A percentile compares a stretch with the other conserved stretches of the same genome.
phyloP scores from a whole-genome alignment of 2,888 invertebrate genomes.

The Sussaba pulchella region DNA sequence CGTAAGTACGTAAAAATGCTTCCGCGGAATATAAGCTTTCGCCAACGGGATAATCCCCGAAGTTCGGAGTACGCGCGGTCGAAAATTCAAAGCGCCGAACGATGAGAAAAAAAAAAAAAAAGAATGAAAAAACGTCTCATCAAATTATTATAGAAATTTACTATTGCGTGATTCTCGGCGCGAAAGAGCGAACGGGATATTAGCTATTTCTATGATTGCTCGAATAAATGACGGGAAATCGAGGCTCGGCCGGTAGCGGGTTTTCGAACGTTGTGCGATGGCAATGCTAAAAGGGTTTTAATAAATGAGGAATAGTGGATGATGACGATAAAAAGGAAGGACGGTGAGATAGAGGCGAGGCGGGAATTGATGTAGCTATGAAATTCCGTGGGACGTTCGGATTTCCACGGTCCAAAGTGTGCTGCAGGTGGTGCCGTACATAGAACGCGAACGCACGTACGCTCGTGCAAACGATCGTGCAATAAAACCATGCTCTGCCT shows the following conservation, averaged over 20 bases:
- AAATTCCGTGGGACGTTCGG: constrained; percentile 57
- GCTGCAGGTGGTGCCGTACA: constrained; percentile 39
- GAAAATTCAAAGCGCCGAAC: constrained; percentile 1
- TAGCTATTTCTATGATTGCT: constrained; percentile 26
- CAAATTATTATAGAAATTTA: constrained; percentile 39
- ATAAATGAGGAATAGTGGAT: constrained; percentile 64
- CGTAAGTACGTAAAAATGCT: constrained; percentile 48
- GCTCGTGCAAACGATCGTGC: constrained; percentile 67
- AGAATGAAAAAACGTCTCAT: constrained; percentile 39
- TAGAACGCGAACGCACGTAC: constrained; percentile 66
- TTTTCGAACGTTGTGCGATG: neutral
- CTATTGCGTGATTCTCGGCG: neutral
- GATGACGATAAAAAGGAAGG: constrained; percentile 48
- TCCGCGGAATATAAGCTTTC: constrained; percentile 44
- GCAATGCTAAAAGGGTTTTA: constrained; percentile 52
- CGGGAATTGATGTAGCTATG: constrained; percentile 55
- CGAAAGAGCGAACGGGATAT: neutral
- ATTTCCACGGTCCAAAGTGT: constrained; percentile 70
- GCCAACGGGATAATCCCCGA: constrained; percentile 42
- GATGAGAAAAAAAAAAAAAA: neutral
- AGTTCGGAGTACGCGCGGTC: constrained; percentile 7
- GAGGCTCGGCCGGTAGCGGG: constrained; percentile 25
- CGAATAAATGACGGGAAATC: constrained; percentile 33
- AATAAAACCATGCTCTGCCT: constrained; percentile 79
- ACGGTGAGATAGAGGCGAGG: constrained; percentile 37